Conservation (phyloP, 92 coral and sea anemone genomes). For the Micromussa lordhowensis region DNA sequence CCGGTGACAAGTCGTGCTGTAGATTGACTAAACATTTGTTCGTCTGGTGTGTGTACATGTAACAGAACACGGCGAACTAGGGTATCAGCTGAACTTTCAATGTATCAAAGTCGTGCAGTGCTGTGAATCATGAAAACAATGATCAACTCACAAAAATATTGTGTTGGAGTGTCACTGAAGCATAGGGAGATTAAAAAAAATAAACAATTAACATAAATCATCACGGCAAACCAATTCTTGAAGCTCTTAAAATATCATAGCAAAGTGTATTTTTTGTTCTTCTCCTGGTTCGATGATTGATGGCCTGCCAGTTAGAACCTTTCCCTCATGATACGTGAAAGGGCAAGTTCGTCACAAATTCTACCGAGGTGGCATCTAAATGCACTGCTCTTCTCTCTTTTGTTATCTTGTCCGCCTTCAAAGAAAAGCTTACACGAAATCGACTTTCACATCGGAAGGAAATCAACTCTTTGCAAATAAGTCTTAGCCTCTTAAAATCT, state of each 20-base stretch:
- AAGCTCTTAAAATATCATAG: not conserved
- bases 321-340: not conserved
- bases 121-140: not conserved
- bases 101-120: not conserved
- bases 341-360: not conserved
- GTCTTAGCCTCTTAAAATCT: conserved; percentile 8
- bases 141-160: conserved; percentile 3
- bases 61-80: not conserved
- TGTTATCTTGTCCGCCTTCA: not conserved
- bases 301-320: not conserved
- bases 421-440: not conserved
- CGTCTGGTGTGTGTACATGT: conserved; percentile 1
- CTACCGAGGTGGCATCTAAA: not conserved
- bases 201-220: conserved; percentile 41
- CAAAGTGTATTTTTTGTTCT: not conserved
- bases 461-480: conserved; percentile 16
- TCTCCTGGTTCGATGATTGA: not conserved
- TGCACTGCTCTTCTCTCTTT: not conserved
- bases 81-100: not conserved
- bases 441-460: conserved; percentile 24
- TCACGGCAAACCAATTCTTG: conserved; percentile 24
- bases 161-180: conserved; percentile 24
- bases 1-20: conserved; percentile 10
- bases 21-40: conserved; percentile 1
- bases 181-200: conserved; percentile 10